These are phyloP conservation scores for Carcharodon carcharias DNA, from an alignment of 2,797 vertebrate species.

Conservation along the genomic window DNA sequence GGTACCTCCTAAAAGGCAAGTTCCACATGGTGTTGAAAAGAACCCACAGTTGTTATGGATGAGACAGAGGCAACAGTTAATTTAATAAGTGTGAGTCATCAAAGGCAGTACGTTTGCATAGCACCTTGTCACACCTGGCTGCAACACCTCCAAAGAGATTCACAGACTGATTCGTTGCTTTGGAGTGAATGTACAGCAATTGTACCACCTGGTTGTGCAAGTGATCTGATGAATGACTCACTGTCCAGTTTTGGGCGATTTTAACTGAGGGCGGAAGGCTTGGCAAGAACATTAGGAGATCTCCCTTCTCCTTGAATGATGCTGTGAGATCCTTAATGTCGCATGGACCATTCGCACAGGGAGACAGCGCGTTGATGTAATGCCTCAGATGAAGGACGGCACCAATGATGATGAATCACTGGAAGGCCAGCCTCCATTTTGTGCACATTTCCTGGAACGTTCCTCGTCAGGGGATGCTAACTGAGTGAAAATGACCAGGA, in stretches of 20 bases:
- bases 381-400: background rate
- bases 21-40: background rate
- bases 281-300: background rate
- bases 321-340: background rate
- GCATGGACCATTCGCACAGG: background rate
- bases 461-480: background rate
- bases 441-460: background rate
- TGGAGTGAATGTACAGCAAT: background rate
- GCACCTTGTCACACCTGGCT: background rate
- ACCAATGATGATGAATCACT: background rate
- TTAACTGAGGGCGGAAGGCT: background rate
- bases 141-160: background rate
- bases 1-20: background rate
- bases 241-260: background rate
- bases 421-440: background rate
- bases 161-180: background rate
- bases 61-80: background rate
- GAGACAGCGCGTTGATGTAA: background rate
- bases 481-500: background rate
- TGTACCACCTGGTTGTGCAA: background rate
- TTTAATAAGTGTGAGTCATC: background rate
- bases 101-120: background rate
- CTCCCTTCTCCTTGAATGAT: background rate
- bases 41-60: background rate
- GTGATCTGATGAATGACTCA: background rate